phyloP scores from a whole-genome alignment of 2,888 invertebrate genomes.

The Synanthedon formicaeformis region DNA sequence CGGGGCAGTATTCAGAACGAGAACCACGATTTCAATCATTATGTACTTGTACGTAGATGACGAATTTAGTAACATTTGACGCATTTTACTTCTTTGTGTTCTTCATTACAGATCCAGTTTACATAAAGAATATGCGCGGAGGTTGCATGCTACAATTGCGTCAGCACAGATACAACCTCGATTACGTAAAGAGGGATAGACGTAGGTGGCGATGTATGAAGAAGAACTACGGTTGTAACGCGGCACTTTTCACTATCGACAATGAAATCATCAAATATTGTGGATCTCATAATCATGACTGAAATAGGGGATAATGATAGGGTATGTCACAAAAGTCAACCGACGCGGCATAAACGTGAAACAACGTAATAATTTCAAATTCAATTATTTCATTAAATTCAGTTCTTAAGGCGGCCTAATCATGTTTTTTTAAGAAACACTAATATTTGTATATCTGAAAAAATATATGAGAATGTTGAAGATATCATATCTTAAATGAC shows the following conservation, averaged over 20 bases:
- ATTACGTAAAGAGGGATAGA: slow-evolving; percentile 12
- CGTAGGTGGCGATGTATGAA: slow-evolving; percentile 28
- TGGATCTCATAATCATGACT: slow-evolving; percentile 13
- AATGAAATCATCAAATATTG: slow-evolving; percentile 11
- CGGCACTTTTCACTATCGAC: slow-evolving; percentile 16
- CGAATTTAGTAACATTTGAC: background rate
- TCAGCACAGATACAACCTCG: slow-evolving; percentile 10
- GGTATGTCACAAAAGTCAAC: too few species aligned
- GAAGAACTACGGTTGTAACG: slow-evolving; percentile 16
- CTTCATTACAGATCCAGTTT: background rate
- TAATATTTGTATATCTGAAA: too few species aligned
- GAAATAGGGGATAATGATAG: too few species aligned
- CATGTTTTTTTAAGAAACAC: too few species aligned
- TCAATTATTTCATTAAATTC: too few species aligned
- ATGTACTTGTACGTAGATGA: background rate
- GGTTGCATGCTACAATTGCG: slow-evolving; percentile 12
- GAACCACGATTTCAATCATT: too few species aligned
- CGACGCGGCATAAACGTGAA: too few species aligned
- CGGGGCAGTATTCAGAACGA: too few species aligned
- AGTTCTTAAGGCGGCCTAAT: too few species aligned
- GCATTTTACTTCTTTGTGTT: background rate
- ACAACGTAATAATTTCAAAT: too few species aligned
- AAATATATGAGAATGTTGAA: too few species aligned
- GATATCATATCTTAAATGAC: too few species aligned
- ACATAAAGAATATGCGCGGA: slow-evolving; percentile 5